Conservation (phyloP, 2,113 vertebrate species). For the Calidris pugnax region DNA sequence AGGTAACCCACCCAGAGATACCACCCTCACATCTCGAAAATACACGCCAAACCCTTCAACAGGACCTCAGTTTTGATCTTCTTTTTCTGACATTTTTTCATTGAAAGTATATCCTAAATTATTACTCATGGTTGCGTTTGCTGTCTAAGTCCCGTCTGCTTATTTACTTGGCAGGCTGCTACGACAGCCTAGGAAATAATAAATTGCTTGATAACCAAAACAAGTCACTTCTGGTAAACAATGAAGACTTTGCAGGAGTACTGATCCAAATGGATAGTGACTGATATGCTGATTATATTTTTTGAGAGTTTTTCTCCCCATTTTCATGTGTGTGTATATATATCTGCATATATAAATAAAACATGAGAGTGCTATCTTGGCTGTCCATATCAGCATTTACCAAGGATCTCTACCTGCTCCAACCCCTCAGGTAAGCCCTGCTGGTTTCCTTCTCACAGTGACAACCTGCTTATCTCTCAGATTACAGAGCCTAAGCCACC, state of each 20-base stretch:
- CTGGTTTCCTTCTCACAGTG: neutral
- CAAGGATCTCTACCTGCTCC: neutral
- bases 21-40: neutral
- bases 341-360: neutral
- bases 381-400: neutral
- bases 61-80: neutral
- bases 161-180: neutral
- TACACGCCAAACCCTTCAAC: rapidly evolving
- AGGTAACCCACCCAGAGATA: neutral
- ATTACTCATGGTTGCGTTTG: neutral
- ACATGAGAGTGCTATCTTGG: neutral
- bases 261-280: neutral
- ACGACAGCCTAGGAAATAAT: neutral
- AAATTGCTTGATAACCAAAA: neutral
- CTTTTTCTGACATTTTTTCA: neutral
- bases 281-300: neutral
- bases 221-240: neutral
- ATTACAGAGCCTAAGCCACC: neutral
- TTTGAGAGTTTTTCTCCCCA: neutral
- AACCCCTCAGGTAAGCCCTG: neutral
- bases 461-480: neutral
- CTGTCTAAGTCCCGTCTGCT: neutral
- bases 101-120: neutral
- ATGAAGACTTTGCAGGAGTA: neutral
- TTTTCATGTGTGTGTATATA: neutral